Evolutionary conservation across 2,113 vertebrate species (phyloP).

Genomic region (Protomyctophum bolini): DNA sequence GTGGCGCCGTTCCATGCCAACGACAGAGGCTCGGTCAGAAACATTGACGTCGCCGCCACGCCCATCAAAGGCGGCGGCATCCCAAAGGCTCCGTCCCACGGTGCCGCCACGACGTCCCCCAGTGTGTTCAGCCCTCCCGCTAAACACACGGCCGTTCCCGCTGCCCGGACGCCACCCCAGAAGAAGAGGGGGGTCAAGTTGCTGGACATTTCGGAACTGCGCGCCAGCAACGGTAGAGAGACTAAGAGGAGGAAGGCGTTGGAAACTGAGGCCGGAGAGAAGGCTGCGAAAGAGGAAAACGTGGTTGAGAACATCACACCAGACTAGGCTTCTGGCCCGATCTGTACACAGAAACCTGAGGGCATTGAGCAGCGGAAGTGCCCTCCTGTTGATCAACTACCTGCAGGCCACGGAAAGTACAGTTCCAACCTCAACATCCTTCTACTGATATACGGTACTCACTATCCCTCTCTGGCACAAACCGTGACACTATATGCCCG

Average conservation of each 20-base stretch:
- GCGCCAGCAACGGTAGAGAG: slow-evolving; percentile 92
- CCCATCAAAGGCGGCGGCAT: slow-evolving; percentile 90
- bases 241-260: slow-evolving; percentile 96
- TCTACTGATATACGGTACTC: too few relatives aligned
- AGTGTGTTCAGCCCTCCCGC: slow-evolving; percentile 94
- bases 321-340: too few relatives aligned
- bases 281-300: slow-evolving; percentile 91
- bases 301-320: slow-evolving; percentile 95
- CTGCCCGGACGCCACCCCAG: slow-evolving; percentile 87
- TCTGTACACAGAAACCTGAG: too few relatives aligned
- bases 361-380: too few relatives aligned
- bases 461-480: too few relatives aligned
- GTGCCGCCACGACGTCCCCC: slow-evolving; percentile 83
- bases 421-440: too few relatives aligned
- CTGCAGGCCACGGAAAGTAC: too few relatives aligned
- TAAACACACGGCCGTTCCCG: slow-evolving; percentile 91
- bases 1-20: slow-evolving; percentile 94
- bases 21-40: slow-evolving; percentile 95
- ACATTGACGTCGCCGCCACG: slow-evolving; percentile 93
- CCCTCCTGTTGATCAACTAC: too few relatives aligned
- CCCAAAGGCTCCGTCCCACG: slow-evolving; percentile 95
- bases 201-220: slow-evolving; percentile 91
- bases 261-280: slow-evolving; percentile 90
- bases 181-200: slow-evolving; percentile 98
- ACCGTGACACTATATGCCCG: too few relatives aligned